Evolutionary conservation across 1,140 invertebrate species (phyloP).

Genomic region (Heterodera schachtii): DNA sequence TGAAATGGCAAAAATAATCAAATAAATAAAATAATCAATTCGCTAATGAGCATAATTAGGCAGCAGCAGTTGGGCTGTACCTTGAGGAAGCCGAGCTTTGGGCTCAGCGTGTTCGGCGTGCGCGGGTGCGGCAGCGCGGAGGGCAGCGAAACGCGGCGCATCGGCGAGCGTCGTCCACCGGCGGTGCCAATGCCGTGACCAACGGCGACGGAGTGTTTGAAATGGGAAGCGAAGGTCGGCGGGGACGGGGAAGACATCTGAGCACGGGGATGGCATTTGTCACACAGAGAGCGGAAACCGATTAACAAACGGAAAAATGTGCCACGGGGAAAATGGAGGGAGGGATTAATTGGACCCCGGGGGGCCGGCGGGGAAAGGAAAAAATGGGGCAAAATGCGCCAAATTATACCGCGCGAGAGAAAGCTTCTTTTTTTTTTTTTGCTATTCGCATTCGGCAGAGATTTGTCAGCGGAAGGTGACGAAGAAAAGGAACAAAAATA

Average conservation of each 20-base stretch:
- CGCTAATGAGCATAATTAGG: neutral
- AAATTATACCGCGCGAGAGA: neutral
- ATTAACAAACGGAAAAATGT: too few relatives aligned
- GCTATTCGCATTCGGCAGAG: too few relatives aligned
- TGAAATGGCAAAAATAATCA: neutral
- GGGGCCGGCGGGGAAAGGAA: neutral
- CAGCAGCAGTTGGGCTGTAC: neutral
- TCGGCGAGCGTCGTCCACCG: neutral
- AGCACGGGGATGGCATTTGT: neutral
- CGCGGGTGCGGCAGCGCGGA: constrained; percentile 5
- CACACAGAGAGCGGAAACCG: too few relatives aligned
- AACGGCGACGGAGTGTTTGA: neutral
- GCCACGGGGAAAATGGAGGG: too few relatives aligned
- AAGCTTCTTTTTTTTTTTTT: neutral
- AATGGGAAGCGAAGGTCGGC: neutral
- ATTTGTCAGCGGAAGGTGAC: too few relatives aligned
- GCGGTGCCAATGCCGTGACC: neutral
- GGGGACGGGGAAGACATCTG: constrained; percentile 11
- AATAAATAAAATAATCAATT: neutral
- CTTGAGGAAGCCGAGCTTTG: constrained; percentile 29
- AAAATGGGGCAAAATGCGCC: neutral
- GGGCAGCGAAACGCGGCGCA: constrained; percentile 33
- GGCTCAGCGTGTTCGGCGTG: constrained; percentile 21
- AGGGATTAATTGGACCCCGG: neutral
- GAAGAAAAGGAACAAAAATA: too few relatives aligned